Evolutionary conservation across 1,140 invertebrate species (phyloP), one percentile per base, ranked within the genome.

Genomic region (Diuraphis noxia): DNA sequence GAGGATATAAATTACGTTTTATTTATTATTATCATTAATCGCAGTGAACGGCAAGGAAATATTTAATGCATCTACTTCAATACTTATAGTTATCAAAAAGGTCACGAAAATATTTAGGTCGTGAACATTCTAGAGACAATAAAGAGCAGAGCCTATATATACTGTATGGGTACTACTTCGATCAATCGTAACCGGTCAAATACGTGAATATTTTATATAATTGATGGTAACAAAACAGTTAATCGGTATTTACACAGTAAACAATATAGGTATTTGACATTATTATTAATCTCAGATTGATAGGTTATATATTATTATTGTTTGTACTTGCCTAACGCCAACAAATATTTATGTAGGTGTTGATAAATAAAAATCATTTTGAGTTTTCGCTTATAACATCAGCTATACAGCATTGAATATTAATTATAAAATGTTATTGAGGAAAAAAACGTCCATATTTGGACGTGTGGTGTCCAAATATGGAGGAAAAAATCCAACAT

Each of bases 141-240:
- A n/a, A 34, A 72, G 0, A 19, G 4, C 56, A 63, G 0, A 49
- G 30, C n/a, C 30, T n/a, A 72, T n/a, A 72, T 13, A 17, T 6
- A n/a, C 17, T 30, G 0, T 10, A 63, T 46, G 21, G 17, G 0
- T n/a, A 23, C 21, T 38, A 25, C 9, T 23, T 81, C 2, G 79
- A 81, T 81, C 8, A 4, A 81, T 40, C 21, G 9, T 81, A 25
- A 81, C 79, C 8, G 79, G 9, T 2, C 9, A 81, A 81, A 21
- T 81, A 81, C 79, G 79, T 81, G 79, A 81, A 81, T 38, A 25
- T 81, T 81, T 81, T 81, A 81, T 25, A 81, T 81, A 40, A 81
- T 38, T 2, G 3, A 38, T 25, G 21, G 23, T 38, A 38, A 81
- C 21, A 81, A 81, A 79, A 79, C 34, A 79, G 34, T 79, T 79